Base-by-base conservation (phyloP, 2,888 invertebrate species). In the Drosophila borealis region DNA sequence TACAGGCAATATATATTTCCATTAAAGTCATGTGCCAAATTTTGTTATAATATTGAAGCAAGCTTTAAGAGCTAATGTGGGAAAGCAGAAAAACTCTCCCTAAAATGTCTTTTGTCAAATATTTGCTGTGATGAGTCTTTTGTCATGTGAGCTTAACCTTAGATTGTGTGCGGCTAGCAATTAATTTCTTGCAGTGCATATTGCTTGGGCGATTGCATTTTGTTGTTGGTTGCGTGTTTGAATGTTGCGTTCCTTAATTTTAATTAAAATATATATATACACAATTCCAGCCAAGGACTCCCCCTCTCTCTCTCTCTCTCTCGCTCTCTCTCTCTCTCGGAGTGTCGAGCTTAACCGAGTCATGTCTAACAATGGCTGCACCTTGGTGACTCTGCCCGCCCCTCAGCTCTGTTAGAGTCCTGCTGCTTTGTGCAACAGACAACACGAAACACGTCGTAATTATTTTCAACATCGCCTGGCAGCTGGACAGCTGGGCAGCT, bases 241-340 rank as follows among this genome's bases (percentile, higher is more conserved):
- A 45, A 57, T 66, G 44, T 36, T 49, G 61, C 61, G 55, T 44
- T 65, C 67, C 70, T 74, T 78, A 68, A 67, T 65, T 78, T 78
- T 81, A 81, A 81, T 81, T 81, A 78, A 81, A 79, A 73, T 64
- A 45, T 61, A 51, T 50, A 61, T 29, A 6, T 29, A 29, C 29
- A 29, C 29, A 8, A 8, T 29, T 29, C 29, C 29, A 29, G 29
- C 29, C 8, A 29, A 29, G 8, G 2, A 29, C 21, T 21, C 21
- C 36, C 56, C 33, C 45, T 19, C 44, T 45, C 4, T 17, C n/a
- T 14, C 21, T 21, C 11, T 11, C 13, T 4, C 2, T 14, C 21
- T 4, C 2, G 13, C 21, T 13, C 19, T 37, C 19, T 33, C 29
- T 17, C 25, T 48, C 9, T 46, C 5, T 37, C 10, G 14, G 29